A percentile compares a stretch with the other conserved stretches of the same genome.
phyloP scores from a whole-genome alignment of 1,140 invertebrate genomes.

The Zaprionus davidi region DNA sequence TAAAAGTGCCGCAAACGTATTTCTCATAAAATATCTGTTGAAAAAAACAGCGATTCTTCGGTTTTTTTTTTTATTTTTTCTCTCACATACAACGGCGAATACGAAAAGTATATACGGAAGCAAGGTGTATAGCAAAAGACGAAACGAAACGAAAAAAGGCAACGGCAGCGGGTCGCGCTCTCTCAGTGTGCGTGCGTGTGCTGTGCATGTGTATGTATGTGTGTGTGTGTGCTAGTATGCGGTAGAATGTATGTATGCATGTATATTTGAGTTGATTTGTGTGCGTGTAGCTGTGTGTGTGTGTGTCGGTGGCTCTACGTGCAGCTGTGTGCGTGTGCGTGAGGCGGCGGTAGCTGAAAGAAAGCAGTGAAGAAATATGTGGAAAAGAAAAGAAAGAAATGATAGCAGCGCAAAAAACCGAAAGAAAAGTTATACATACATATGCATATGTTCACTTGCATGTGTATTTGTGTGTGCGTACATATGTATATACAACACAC shows the following conservation, averaged over 20 bases:
- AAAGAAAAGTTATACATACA: constrained; percentile 64
- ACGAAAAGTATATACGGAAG: constrained; percentile 76
- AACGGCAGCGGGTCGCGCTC: constrained; percentile 60
- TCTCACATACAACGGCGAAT: constrained; percentile 26
- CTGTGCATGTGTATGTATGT: constrained; percentile 6
- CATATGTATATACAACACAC: constrained; percentile 23
- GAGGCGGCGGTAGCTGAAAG: constrained; percentile 69
- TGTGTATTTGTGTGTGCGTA: constrained; percentile 15
- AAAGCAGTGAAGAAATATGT: constrained; percentile 72
- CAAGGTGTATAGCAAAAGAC: constrained; percentile 75
- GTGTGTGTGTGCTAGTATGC: constrained; percentile 22
- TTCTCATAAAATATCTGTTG: constrained; percentile 30
- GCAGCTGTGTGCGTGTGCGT: constrained; percentile 59
- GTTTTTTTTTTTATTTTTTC: constrained; percentile 42
- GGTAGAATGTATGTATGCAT: constrained; percentile 26
- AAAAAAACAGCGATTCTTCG: constrained; percentile 38
- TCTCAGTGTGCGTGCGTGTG: constrained; percentile 24
- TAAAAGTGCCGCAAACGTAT: constrained; percentile 37
- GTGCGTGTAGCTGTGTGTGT: constrained; percentile 33
- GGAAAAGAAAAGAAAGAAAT: constrained; percentile 69
- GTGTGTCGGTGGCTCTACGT: constrained; percentile 30
- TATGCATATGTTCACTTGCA: constrained; percentile 16
- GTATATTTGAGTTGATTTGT: constrained; percentile 21
- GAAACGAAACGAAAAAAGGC: constrained; percentile 61
- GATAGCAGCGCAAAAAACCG: constrained; percentile 54